Percentiles rank a stretch among this genome's conserved stretches.
Conservation (phyloP, 2,797 vertebrate species). For the Amblyopsis hoosieri region DNA sequence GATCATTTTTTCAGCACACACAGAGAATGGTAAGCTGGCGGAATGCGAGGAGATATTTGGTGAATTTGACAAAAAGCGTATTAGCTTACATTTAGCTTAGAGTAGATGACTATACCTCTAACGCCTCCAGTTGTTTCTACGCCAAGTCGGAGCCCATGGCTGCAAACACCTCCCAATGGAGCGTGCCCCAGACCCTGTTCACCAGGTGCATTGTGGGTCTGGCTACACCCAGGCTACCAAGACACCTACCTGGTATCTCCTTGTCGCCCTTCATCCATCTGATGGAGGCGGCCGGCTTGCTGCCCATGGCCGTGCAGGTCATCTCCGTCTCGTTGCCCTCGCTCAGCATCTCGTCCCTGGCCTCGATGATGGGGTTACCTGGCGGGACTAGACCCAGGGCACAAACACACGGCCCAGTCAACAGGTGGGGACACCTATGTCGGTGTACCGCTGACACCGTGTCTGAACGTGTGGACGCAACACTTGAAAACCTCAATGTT, state of each 20-base stretch:
- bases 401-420: conserved; percentile 26
- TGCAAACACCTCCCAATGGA: no score
- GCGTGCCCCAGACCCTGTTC: no score
- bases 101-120: no score
- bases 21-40: no score
- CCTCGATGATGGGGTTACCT: conserved; percentile 90
- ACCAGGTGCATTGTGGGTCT: no score
- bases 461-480: background rate
- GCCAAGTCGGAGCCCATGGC: background rate
- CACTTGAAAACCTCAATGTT: background rate
- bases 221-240: no score
- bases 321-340: conserved; percentile 95
- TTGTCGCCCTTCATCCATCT: conserved; percentile 94
- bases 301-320: conserved; percentile 93
- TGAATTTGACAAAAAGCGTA: no score
- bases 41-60: no score
- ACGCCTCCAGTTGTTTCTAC: no score
- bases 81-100: no score
- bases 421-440: background rate
- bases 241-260: conserved; percentile 83
- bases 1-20: no score
- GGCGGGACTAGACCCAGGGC: conserved; percentile 83
- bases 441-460: background rate
- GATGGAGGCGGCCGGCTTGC: conserved; percentile 90
- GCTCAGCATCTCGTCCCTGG: conserved; percentile 85